These are phyloP conservation scores for Caenorhabditis panamensis DNA, from an alignment of 2,888 invertebrate genomes.

Conservation along the genomic window DNA sequence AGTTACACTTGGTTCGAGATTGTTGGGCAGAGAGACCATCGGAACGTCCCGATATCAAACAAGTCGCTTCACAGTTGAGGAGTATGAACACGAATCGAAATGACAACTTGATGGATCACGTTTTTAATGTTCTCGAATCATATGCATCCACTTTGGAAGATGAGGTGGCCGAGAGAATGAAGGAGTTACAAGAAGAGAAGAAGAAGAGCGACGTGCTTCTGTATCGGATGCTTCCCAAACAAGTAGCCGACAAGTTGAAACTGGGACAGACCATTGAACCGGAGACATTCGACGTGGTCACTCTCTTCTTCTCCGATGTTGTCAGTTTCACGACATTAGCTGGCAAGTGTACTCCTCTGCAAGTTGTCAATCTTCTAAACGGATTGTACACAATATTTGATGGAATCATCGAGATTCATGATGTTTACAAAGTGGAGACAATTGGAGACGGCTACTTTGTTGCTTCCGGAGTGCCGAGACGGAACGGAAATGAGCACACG, in stretches of 20 bases:
- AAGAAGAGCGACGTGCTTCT: slow-evolving; percentile 77
- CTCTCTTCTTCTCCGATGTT: slow-evolving; percentile 76
- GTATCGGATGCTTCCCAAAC: slow-evolving; percentile 76
- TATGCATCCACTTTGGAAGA: slow-evolving; percentile 74
- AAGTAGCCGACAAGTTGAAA: slow-evolving; percentile 73
- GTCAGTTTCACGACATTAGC: slow-evolving; percentile 73
- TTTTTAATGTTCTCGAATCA: slow-evolving; percentile 73
- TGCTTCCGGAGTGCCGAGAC: slow-evolving; percentile 67
- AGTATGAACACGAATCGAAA: slow-evolving; percentile 56
- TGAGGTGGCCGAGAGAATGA: slow-evolving; percentile 68
- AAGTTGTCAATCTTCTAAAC: slow-evolving; percentile 76
- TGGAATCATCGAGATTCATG: slow-evolving; percentile 76
- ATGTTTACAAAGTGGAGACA: slow-evolving; percentile 80
- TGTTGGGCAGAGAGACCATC: slow-evolving; percentile 74
- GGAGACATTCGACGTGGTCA: slow-evolving; percentile 71
- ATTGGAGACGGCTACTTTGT: slow-evolving; percentile 72
- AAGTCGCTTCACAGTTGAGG: slow-evolving; percentile 52
- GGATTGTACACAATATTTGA: slow-evolving; percentile 78
- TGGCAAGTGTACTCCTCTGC: slow-evolving; percentile 71
- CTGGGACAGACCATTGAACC: slow-evolving; percentile 70
- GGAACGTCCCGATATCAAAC: slow-evolving; percentile 69
- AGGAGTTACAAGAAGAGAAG: slow-evolving; percentile 76
- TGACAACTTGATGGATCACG: slow-evolving; percentile 76
- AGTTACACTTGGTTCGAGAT: slow-evolving; percentile 71
- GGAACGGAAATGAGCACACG: slow-evolving; percentile 68